Evolutionary conservation across 2,888 invertebrate species (phyloP), one percentile per base, ranked within the genome.

Genomic region (Dastarcus helophoroides): DNA sequence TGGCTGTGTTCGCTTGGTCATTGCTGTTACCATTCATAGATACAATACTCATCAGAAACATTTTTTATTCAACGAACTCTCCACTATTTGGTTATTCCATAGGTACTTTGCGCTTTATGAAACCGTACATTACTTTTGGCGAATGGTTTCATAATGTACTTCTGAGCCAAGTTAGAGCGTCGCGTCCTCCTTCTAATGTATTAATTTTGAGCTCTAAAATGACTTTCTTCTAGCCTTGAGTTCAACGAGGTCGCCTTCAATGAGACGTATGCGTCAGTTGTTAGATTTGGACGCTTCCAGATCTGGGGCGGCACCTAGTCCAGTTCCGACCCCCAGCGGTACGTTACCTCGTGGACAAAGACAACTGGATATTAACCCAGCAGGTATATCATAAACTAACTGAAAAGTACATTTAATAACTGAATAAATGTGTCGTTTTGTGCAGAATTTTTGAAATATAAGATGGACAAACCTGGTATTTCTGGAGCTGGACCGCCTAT

Each of bases 401-500:
- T 9, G 7, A 8, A 8, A 23, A 7, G 23, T 5, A 8, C 10
- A 9, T 5, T 23, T 23, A 7, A 23, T 23, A 23, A n/a, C 6
- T 23, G 10, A n/a, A 17, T 17, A 17, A 17, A 17, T 17, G n/a
- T n/a, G n/a, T n/a, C 19, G 7, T 23, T 9, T 7, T 22, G 62
- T 67, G 2, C 66, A 76, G 83, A 89, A 68, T 90, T 89, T 64
- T 73, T 84, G 51, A 88, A 89, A 66, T 89, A 90, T 63, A 89
- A 88, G 65, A 74, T 86, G 51, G 88, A 89, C 51, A 85, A 85
- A 52, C 78, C 78, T 70, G 40, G 65, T 33, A 45, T 58, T 37
- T 42, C 51, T 22, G 53, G 53, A 13, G 33, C 43, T 8, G 39
- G 44, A 10, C 39, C 48, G 17, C 53, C 54, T 3, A 48, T 56